Evolutionary conservation across 2,888 invertebrate genomes (phyloP).

Genomic region (Temnothorax unifasciatus): DNA sequence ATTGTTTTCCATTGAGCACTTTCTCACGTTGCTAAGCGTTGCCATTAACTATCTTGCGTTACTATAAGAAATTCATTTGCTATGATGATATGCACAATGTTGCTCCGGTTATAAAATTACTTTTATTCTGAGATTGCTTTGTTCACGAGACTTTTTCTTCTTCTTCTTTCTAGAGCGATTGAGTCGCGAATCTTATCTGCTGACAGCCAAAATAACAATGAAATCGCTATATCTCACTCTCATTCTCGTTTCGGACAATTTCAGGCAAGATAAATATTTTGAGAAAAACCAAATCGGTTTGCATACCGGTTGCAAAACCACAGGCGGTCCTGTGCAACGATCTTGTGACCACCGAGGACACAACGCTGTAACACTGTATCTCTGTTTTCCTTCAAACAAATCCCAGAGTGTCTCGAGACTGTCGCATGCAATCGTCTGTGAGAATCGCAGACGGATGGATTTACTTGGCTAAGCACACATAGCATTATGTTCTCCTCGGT

Average conservation of each 20-base stretch:
- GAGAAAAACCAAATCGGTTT: neutral
- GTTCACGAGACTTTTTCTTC: neutral
- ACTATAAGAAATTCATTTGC: neutral
- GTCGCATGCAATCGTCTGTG: slow-evolving; percentile 26
- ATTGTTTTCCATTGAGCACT: slow-evolving; percentile 63
- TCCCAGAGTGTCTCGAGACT: slow-evolving; percentile 23
- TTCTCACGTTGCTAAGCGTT: slow-evolving; percentile 55
- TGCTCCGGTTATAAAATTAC: neutral
- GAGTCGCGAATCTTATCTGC: neutral
- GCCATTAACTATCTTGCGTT: slow-evolving; percentile 43
- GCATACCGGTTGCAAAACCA: slow-evolving; percentile 11
- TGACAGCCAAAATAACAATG: neutral
- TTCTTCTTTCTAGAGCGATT: neutral
- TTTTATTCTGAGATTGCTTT: neutral
- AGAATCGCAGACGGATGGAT: slow-evolving; percentile 52
- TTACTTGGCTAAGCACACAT: slow-evolving; percentile 27
- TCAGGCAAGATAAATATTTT: neutral
- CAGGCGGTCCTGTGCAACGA: slow-evolving; percentile 3
- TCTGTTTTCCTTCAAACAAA: neutral
- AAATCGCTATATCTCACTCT: neutral
- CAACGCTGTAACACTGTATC: neutral
- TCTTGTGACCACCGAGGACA: slow-evolving; percentile 6
- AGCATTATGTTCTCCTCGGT: slow-evolving; percentile 44
- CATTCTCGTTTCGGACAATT: slow-evolving; percentile 1
- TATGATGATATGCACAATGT: neutral